These are phyloP conservation scores for Sarcophaga variegata DNA, from an alignment of 2,888 invertebrate species.

Conservation along the genomic window DNA sequence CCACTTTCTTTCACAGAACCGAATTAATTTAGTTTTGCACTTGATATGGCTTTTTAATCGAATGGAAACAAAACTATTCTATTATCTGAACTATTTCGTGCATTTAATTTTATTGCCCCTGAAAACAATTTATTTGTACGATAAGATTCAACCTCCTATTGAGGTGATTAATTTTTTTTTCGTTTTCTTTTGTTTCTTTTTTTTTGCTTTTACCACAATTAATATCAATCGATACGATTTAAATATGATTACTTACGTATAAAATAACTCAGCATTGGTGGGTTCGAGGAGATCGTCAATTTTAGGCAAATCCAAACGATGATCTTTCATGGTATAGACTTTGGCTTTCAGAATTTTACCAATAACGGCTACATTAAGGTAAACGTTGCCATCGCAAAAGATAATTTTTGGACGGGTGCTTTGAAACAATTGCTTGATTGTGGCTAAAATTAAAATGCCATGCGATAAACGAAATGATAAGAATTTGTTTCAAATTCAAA, in stretches of 20 bases:
- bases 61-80: not conserved
- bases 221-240: no score
- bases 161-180: no score
- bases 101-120: constrained; percentile 36
- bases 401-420: constrained; percentile 78
- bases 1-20: no score
- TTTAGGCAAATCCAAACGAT: constrained; percentile 73
- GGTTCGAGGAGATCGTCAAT: constrained; percentile 77
- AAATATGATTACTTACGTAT: constrained; percentile 73
- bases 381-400: constrained; percentile 78
- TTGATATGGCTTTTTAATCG: not conserved
- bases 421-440: constrained; percentile 77
- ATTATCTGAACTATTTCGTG: not conserved
- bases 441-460: constrained; percentile 58
- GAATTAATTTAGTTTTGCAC: not conserved
- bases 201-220: no score
- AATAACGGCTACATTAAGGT: constrained; percentile 73
- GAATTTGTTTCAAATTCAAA: not conserved
- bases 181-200: accelerated
- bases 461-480: not conserved
- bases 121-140: constrained; percentile 51
- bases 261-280: constrained; percentile 74
- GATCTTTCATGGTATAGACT: constrained; percentile 75
- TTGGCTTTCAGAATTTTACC: constrained; percentile 74
- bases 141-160: constrained; percentile 61